Base-by-base conservation (phyloP, 1,140 invertebrate species). In the Megathymus violae region DNA sequence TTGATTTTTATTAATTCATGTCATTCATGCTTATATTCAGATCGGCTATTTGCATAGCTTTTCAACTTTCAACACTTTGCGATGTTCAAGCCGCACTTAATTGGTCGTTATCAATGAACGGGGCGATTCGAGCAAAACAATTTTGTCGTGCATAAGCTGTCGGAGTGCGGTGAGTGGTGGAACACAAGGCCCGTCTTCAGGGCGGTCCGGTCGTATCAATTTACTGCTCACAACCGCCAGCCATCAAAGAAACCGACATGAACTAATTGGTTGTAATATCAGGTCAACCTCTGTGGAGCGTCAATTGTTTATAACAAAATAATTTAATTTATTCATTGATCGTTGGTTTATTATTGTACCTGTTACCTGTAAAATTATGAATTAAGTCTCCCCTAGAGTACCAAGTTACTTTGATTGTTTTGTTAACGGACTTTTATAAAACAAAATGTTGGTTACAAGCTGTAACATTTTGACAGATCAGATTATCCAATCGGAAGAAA, bases 201-300 rank as follows among this genome's bases (percentile, higher is more conserved):
- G 76, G 80, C 77, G 80, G 82, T 80, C 77, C 46, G 58, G 50
- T 62, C 68, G 65, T 82, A 82, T 85, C 83, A 88, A 85, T 88
- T 86, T 85, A 80, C 78, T 85, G 73, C 81, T 85, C 78, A 83
- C 81, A 80, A 71, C 69, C 69, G 62, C 52, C 48, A 67, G 63
- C 65, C 70, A 81, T 86, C 82, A 87, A 89, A 85, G 82, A 69
- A 75, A 72, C 80, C 74, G 78, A n/a, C n/a, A 77, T 63, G 61
- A 51, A 72, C 78, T 89, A 89, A 87, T 87, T 89, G 78, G 74
- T 82, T 66, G 79, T 85, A 86, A 86, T 82, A 79, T 71, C 71
- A 79, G n/a, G 71, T 73, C 65, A 58, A 67, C 61, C 67, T 66
- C 44, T 62, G n/a, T n/a, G n/a, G 19, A 60, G 51, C 59, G 62